Conservation (phyloP, 1,140 invertebrate species). For the Ips nitidus region DNA sequence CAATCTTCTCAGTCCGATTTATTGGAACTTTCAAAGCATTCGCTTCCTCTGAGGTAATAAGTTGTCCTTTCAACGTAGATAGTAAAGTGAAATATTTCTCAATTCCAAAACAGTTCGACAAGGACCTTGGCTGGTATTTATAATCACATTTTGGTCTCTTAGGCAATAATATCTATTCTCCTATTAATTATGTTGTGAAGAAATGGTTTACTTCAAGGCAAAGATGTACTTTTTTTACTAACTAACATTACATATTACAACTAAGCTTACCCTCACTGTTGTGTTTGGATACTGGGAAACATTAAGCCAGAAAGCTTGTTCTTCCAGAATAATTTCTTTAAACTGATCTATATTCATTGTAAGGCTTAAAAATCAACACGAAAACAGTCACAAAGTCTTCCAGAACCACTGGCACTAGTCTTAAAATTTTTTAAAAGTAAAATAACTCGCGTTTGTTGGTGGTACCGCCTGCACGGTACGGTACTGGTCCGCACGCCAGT, state of each 20-base stretch:
- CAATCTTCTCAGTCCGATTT: too few relatives aligned
- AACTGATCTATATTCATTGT: conserved; percentile 17
- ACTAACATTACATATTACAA: background rate
- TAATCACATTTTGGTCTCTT: conserved; percentile 12
- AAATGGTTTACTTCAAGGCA: background rate
- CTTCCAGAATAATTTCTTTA: conserved; percentile 16
- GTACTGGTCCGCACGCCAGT: conserved; percentile 12
- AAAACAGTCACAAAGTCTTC: conserved; percentile 6
- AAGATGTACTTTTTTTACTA: background rate
- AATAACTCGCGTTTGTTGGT: conserved; percentile 8
- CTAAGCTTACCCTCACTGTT: conserved; percentile 15
- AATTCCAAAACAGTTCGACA: background rate
- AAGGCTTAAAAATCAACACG: background rate
- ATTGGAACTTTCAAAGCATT: too few relatives aligned
- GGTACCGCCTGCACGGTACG: conserved; percentile 11
- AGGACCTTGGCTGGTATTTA: background rate
- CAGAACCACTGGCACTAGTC: background rate
- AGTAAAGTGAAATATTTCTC: too few relatives aligned
- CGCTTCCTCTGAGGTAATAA: too few relatives aligned
- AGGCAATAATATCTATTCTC: conserved; percentile 9
- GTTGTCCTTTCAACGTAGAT: too few relatives aligned
- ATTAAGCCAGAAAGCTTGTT: conserved; percentile 17
- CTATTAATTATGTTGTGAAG: conserved; percentile 8
- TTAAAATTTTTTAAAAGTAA: conserved; percentile 6
- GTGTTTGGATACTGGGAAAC: conserved; percentile 27